phyloP scores from a whole-genome alignment of 2,888 invertebrate species.

The Chalcosyrphus nemorum region DNA sequence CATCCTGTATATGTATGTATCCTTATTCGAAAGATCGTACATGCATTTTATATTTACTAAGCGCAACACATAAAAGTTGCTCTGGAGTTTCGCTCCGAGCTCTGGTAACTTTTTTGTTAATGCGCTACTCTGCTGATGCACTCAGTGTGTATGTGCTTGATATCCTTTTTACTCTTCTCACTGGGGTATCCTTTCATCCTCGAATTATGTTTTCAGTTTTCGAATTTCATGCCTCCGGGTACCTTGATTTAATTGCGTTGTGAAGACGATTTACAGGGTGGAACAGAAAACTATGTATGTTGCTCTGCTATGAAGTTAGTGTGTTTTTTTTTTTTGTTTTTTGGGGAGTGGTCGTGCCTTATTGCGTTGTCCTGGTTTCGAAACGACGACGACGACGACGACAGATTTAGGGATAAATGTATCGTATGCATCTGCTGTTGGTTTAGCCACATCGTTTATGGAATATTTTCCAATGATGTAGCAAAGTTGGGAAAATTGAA shows the following conservation, averaged over 20 bases:
- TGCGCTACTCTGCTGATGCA: slow-evolving; percentile 38
- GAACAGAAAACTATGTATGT: slow-evolving; percentile 33
- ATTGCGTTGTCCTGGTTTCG: slow-evolving; percentile 27
- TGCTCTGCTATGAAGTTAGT: not conserved
- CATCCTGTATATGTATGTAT: slow-evolving; percentile 53
- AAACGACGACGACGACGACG: slow-evolving; percentile 26
- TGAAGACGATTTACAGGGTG: slow-evolving; percentile 46
- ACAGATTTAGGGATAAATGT: slow-evolving; percentile 43
- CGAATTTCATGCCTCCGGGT: slow-evolving; percentile 65
- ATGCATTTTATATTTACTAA: slow-evolving; percentile 67
- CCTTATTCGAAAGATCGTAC: slow-evolving; percentile 58
- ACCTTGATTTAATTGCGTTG: slow-evolving; percentile 72
- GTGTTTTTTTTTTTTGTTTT: too few relatives aligned
- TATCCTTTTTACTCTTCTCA: slow-evolving; percentile 3
- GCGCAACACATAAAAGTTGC: slow-evolving; percentile 55
- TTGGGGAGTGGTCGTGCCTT: not conserved
- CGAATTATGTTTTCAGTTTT: slow-evolving; percentile 71
- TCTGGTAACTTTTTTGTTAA: slow-evolving; percentile 55
- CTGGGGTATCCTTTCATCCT: slow-evolving; percentile 59
- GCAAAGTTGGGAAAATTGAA: slow-evolving; percentile 18
- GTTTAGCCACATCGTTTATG: slow-evolving; percentile 32
- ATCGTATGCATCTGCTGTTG: slow-evolving; percentile 18
- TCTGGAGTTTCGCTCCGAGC: slow-evolving; percentile 51
- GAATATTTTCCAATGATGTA: slow-evolving; percentile 1
- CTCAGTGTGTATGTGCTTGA: slow-evolving; percentile 3